A percentile compares a stretch with the other conserved stretches of the same genome.
phyloP scores from a whole-genome alignment of 2,113 vertebrate genomes.

The Solea solea region DNA sequence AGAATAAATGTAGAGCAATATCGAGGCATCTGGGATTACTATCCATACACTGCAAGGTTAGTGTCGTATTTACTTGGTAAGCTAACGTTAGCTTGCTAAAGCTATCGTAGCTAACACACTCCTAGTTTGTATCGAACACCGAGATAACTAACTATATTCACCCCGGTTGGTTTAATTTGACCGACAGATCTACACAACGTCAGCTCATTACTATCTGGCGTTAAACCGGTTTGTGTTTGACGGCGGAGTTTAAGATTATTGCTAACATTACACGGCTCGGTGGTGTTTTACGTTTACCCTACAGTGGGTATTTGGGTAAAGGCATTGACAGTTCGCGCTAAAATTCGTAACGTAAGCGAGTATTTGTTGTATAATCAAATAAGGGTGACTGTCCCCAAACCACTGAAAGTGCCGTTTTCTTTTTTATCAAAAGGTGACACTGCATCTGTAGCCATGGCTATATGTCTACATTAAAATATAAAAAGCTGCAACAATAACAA shows the following conservation, averaged over 20 bases:
- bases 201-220: too few species aligned
- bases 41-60: conserved; percentile 27
- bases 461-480: too few species aligned
- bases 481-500: too few species aligned
- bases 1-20: conserved; percentile 3
- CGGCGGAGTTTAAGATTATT: not conserved
- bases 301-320: conserved; percentile 8
- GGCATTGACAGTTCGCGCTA: conserved; percentile 54
- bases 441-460: not conserved
- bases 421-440: not conserved
- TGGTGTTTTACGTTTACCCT: conserved; percentile 12
- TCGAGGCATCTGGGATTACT: not conserved
- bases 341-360: conserved; percentile 53
- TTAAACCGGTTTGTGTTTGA: not conserved
- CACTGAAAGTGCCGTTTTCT: not conserved
- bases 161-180: fast-evolving
- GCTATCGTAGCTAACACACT: conserved; percentile 48
- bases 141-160: not conserved
- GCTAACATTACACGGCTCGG: conserved; percentile 7
- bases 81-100: conserved; percentile 44
- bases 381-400: not conserved
- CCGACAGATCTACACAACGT: not conserved
- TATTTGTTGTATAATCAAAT: conserved; percentile 22
- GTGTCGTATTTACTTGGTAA: conserved; percentile 25
- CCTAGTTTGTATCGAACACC: not conserved